A percentile compares a stretch with the other conserved stretches of the same genome.
These are phyloP conservation scores for Hippasteria phrygiana DNA, from an alignment of 53 echinoderm and acorn worm species.

Conservation along the genomic window DNA sequence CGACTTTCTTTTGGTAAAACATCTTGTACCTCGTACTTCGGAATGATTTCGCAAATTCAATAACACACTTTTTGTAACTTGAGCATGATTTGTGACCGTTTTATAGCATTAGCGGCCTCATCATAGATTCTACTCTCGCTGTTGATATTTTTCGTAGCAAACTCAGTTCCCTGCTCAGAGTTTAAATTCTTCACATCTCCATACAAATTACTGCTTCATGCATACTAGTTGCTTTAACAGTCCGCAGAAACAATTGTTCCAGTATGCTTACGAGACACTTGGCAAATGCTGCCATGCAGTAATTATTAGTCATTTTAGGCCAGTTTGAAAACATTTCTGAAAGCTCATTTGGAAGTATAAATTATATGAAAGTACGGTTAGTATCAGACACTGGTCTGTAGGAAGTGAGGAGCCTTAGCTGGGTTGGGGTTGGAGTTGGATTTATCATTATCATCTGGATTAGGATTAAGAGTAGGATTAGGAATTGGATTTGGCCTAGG, in stretches of 20 bases:
- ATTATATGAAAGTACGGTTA: conserved; percentile 33
- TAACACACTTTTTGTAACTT: too few species aligned
- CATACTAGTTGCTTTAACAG: neutral
- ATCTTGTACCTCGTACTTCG: too few species aligned
- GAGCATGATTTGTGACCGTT: too few species aligned
- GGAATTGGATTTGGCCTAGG: conserved; percentile 22
- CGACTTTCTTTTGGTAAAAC: too few species aligned
- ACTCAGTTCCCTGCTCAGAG: neutral
- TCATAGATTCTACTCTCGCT: too few species aligned
- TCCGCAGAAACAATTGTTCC: neutral
- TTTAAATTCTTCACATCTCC: neutral
- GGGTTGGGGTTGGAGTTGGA: conserved; percentile 43
- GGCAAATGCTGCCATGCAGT: neutral
- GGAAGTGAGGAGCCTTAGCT: conserved; percentile 67
- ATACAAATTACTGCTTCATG: neutral
- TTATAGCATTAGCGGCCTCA: too few species aligned
- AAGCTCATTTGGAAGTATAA: conserved; percentile 65
- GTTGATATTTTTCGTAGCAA: neutral
- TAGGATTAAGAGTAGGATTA: conserved; percentile 24
- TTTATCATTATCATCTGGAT: conserved; percentile 34
- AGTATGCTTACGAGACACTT: neutral
- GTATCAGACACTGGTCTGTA: conserved; percentile 92
- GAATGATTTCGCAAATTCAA: too few species aligned
- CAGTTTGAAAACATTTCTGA: conserved; percentile 20
- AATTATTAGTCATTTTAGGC: neutral